Conservation (phyloP, 2,797 vertebrate species). For the Saxicola maurus region DNA sequence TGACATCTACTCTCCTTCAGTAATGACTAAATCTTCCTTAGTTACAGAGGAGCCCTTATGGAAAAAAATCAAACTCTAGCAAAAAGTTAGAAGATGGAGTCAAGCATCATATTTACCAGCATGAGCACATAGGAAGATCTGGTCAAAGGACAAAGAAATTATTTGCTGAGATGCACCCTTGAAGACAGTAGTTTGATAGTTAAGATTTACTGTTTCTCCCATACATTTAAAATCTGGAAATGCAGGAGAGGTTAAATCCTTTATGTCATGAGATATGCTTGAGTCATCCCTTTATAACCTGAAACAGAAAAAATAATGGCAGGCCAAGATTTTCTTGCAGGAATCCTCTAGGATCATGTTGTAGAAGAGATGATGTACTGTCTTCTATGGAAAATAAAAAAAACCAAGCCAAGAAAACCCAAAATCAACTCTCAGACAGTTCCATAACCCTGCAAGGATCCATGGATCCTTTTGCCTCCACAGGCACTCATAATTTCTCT, state of each 20-base stretch:
- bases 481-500: not conserved
- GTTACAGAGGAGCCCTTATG: not conserved
- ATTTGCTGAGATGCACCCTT: not conserved
- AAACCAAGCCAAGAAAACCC: accelerated
- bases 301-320: not conserved
- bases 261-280: not conserved
- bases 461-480: not conserved
- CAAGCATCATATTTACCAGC: not conserved
- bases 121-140: not conserved
- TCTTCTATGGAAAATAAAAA: too few relatives aligned
- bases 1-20: not conserved
- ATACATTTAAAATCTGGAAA: not conserved
- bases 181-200: not conserved
- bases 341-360: not conserved
- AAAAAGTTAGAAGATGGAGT: not conserved
- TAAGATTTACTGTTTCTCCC: not conserved
- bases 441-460: not conserved
- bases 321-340: not conserved
- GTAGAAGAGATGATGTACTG: not conserved
- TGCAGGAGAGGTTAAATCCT: not conserved
- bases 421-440: accelerated
- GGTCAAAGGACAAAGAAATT: not conserved
- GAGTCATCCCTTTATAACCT: not conserved
- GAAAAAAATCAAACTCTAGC: not conserved
- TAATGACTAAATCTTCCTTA: not conserved